A percentile compares a stretch with the other conserved stretches of the same genome.
These are phyloP conservation scores for Ctenicera cuprea DNA, from an alignment of 2,888 invertebrate genomes.

Conservation along the genomic window DNA sequence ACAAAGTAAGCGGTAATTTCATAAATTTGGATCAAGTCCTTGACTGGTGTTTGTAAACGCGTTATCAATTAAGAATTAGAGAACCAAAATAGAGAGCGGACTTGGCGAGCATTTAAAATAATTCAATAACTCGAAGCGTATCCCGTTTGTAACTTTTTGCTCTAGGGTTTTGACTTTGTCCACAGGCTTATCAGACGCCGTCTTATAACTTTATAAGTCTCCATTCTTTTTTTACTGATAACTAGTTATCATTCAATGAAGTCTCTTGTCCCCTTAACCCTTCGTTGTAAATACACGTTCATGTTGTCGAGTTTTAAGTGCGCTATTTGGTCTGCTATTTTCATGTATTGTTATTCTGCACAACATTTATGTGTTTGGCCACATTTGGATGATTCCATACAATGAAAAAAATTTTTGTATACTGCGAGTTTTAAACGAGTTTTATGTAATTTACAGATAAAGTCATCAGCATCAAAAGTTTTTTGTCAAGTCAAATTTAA, in stretches of 20 bases:
- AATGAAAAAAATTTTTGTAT: too few relatives aligned
- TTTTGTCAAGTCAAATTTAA: too few relatives aligned
- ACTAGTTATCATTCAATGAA: constrained; percentile 20
- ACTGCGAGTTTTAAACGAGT: too few relatives aligned
- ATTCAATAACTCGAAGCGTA: constrained; percentile 14
- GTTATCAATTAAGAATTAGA: constrained; percentile 38
- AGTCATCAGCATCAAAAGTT: too few relatives aligned
- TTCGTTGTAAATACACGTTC: neutral
- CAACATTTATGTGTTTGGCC: too few relatives aligned
- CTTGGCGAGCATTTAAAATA: constrained; percentile 22
- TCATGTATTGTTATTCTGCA: too few relatives aligned
- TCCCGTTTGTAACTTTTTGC: constrained; percentile 18
- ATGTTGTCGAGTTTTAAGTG: too few relatives aligned
- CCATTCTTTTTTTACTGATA: constrained; percentile 36
- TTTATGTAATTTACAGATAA: too few relatives aligned
- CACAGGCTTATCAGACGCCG: constrained; percentile 35
- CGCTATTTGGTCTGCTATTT: too few relatives aligned
- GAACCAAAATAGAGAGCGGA: constrained; percentile 37
- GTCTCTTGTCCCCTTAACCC: constrained; percentile 24
- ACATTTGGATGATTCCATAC: too few relatives aligned
- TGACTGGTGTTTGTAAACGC: constrained; percentile 29
- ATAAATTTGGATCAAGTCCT: constrained; percentile 47
- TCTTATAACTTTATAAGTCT: constrained; percentile 29
- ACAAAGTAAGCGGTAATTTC: neutral
- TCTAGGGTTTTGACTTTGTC: neutral